A percentile compares a stretch with the other conserved stretches of the same genome.
Evolutionary conservation across 2,888 invertebrate species (phyloP).

Genomic region (Caenorhabditis afra): DNA sequence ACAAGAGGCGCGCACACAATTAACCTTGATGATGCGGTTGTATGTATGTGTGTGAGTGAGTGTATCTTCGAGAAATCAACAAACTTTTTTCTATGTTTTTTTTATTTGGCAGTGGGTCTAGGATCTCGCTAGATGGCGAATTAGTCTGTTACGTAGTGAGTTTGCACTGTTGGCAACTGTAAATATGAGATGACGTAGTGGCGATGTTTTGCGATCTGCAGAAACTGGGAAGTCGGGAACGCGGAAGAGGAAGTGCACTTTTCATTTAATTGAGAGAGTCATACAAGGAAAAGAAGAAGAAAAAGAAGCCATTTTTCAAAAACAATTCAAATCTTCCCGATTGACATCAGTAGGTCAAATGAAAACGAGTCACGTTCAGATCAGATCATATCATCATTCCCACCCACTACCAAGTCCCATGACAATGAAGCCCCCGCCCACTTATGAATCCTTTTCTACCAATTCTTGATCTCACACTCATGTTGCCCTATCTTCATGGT

Average conservation of each 20-base stretch:
- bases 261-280: conserved; percentile 36
- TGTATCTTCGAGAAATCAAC: conserved; percentile 20
- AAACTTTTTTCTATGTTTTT: conserved; percentile 3
- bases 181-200: conserved; percentile 1
- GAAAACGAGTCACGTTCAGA: conserved; percentile 24
- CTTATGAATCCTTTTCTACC: too few species aligned
- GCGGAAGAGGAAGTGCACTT: conserved; percentile 14
- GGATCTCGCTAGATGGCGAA: conserved; percentile 37
- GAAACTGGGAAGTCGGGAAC: background rate
- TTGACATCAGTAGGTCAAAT: conserved; percentile 20
- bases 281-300: too few species aligned
- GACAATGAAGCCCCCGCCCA: too few species aligned
- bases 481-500: background rate
- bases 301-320: conserved; percentile 41
- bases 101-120: conserved; percentile 8
- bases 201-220: conserved; percentile 3
- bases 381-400: conserved; percentile 4
- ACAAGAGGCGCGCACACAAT: conserved; percentile 28
- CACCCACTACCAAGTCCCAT: background rate
- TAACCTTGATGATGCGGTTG: conserved; percentile 47
- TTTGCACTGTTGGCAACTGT: background rate
- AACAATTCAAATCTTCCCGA: conserved; percentile 7
- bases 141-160: conserved; percentile 26
- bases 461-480: too few species aligned
- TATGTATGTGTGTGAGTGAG: conserved; percentile 24